Conservation (phyloP, 2,113 vertebrate species). For the Rattus norvegicus region GRCr8 NC_086020.1:24243501-24244000, state of each 20-base stretch:
- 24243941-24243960: neutral
- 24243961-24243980: neutral
- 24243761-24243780: neutral
- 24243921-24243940: neutral
- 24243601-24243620: neutral
- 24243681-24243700: neutral
- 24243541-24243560: neutral
- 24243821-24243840: neutral
- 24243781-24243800: neutral
- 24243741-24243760: neutral
- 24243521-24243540: neutral
- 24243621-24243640: constrained; percentile 25
- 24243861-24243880: neutral
- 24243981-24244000: neutral
- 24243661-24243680: neutral
- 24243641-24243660: neutral
- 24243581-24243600: neutral
- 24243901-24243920: neutral
- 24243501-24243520: neutral
- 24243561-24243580: neutral
- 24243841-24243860: constrained; percentile 3
- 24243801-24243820: neutral
- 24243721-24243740: neutral
- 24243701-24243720: neutral
- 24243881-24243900: neutral